Evolutionary conservation across 2,113 vertebrate genomes (phyloP).

Genomic region (Spea bombifrons): DNA sequence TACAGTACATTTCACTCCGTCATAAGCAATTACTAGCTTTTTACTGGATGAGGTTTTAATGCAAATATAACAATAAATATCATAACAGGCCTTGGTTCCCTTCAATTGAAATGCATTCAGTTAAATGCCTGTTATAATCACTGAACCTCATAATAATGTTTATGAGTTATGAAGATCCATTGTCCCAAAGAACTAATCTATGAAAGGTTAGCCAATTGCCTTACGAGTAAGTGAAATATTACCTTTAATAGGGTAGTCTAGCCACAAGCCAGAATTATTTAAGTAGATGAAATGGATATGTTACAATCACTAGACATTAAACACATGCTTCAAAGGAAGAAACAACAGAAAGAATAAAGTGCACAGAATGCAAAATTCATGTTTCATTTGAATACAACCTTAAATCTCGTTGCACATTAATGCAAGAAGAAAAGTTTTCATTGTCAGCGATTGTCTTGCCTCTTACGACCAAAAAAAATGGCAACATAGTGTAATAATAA

Average conservation of each 20-base stretch:
- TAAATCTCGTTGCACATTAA: constrained; percentile 39
- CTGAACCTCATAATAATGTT: background rate
- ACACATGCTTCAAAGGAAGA: constrained; percentile 41
- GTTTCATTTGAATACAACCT: constrained; percentile 44
- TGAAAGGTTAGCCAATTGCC: constrained; percentile 25
- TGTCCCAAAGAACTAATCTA: constrained; percentile 11
- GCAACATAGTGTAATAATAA: too few species aligned
- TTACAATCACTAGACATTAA: constrained; percentile 55
- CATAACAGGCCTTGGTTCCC: too few species aligned
- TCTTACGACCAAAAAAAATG: too few species aligned
- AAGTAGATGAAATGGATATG: constrained; percentile 55
- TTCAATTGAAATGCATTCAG: too few species aligned
- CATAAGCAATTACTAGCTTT: too few species aligned
- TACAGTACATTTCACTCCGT: too few species aligned
- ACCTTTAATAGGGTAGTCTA: constrained; percentile 23
- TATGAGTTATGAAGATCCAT: background rate
- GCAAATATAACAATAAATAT: too few species aligned
- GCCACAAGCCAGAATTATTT: constrained; percentile 48
- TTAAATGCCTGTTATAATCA: too few species aligned
- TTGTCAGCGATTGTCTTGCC: constrained; percentile 35
- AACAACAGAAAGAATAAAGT: constrained; percentile 51
- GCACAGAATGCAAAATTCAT: constrained; percentile 47
- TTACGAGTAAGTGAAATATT: constrained; percentile 41
- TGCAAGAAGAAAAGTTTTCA: constrained; percentile 26
- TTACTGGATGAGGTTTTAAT: too few species aligned